These are phyloP conservation scores for Callimico goeldii DNA, from an alignment of 2,797 vertebrate species.

Conservation along the genomic window DNA sequence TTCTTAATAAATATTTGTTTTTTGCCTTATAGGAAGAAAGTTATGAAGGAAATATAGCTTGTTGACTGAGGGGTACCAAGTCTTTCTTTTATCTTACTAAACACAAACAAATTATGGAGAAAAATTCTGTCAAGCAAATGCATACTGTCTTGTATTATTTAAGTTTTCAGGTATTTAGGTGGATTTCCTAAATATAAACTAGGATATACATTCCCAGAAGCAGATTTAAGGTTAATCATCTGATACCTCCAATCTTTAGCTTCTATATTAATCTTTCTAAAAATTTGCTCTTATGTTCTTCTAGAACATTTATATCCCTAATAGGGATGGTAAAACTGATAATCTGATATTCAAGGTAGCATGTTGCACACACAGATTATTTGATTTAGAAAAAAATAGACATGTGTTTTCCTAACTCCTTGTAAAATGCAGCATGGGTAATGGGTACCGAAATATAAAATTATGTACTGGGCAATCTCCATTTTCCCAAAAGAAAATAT, in stretches of 20 bases:
- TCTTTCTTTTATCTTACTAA: neutral
- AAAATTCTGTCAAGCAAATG: neutral
- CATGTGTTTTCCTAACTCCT: neutral
- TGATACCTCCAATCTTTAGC: neutral
- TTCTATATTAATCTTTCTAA: constrained; percentile 35
- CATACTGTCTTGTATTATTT: neutral
- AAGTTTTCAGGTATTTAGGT: constrained; percentile 2
- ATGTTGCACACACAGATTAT: neutral
- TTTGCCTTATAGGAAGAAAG: neutral
- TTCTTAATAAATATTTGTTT: neutral
- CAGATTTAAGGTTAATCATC: neutral
- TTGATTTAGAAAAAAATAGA: neutral
- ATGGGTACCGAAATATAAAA: neutral
- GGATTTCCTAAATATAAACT: constrained; percentile 13
- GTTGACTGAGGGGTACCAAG: neutral
- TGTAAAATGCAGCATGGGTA: neutral
- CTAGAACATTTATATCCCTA: neutral
- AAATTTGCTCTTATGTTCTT: constrained; percentile 15
- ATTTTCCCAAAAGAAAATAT: constrained; percentile 10
- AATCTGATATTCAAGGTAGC: neutral
- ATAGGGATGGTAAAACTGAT: neutral
- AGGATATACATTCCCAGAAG: constrained; percentile 33
- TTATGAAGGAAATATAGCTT: neutral
- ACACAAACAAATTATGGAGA: neutral
- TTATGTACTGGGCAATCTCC: neutral